These are phyloP conservation scores for Clarias pachynema DNA, from an alignment of 2,797 vertebrate genomes.

Conservation along the genomic window DNA sequence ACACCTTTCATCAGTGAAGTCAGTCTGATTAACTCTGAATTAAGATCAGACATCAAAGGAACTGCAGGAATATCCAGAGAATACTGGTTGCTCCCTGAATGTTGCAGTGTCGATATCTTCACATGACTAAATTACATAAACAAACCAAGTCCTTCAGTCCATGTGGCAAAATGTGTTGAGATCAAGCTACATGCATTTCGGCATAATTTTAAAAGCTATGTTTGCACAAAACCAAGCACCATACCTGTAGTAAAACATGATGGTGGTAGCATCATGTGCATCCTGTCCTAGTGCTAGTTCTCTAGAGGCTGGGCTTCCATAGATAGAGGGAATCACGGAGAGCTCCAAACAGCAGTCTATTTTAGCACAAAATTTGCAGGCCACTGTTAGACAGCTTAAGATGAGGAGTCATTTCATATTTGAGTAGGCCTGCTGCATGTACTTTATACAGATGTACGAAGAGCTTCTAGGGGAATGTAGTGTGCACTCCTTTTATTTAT, in stretches of 20 bases:
- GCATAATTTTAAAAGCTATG: neutral
- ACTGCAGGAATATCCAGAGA: neutral
- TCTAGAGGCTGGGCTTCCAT: neutral
- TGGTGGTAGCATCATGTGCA: neutral
- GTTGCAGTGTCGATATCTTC: too few relatives aligned
- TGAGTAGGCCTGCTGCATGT: slow-evolving; percentile 47
- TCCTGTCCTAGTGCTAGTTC: neutral
- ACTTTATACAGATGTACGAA: slow-evolving; percentile 65
- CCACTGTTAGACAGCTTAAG: neutral
- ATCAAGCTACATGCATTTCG: neutral
- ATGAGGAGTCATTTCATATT: neutral
- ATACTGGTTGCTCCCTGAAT: neutral
- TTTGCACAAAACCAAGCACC: neutral
- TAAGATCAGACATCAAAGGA: slow-evolving; percentile 2
- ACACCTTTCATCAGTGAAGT: neutral
- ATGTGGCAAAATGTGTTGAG: neutral
- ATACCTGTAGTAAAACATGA: neutral
- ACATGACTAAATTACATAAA: neutral
- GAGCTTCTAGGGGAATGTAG: slow-evolving; percentile 70
- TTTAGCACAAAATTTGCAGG: neutral
- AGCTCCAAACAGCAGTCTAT: neutral
- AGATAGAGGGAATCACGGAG: neutral
- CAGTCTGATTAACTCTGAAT: neutral
- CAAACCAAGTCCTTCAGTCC: neutral
- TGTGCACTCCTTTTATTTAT: slow-evolving; percentile 57